Percentiles rank a stretch among this genome's conserved stretches.
These are phyloP conservation scores for Eremophila alpestris DNA, from an alignment of 2,797 vertebrate species.

Conservation along the genomic window DNA sequence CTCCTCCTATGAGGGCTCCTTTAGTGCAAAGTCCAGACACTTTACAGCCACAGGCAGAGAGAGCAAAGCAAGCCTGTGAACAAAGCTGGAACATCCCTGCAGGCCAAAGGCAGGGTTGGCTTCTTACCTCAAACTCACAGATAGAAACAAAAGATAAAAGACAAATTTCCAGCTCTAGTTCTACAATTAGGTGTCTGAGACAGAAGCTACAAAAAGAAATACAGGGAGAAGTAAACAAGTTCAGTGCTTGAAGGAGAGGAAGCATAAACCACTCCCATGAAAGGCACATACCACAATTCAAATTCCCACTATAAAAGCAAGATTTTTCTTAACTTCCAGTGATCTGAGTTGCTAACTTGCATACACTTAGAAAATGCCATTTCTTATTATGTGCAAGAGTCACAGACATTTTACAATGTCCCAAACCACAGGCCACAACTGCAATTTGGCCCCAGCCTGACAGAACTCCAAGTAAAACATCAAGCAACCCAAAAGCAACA, in stretches of 20 bases:
- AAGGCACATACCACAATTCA: neutral
- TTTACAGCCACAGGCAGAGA: neutral
- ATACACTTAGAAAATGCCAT: neutral
- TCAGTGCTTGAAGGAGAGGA: neutral
- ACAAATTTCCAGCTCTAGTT: neutral
- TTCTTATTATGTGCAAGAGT: neutral
- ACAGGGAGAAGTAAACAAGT: neutral
- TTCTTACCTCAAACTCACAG: neutral
- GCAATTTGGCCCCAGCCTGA: neutral
- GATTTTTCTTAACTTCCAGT: neutral
- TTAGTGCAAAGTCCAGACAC: neutral
- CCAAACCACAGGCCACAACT: neutral
- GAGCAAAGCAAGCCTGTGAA: neutral
- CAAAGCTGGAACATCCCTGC: neutral
- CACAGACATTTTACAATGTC: neutral
- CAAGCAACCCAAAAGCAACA: neutral
- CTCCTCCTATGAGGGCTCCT: neutral
- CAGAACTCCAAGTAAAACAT: neutral
- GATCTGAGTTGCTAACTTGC: rapidly evolving
- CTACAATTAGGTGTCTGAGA: neutral
- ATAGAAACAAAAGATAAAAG: slow-evolving; percentile 12
- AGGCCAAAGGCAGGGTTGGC: neutral
- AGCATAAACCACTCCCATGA: neutral
- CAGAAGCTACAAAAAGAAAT: neutral
- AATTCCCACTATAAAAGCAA: neutral